Evolutionary conservation across 2,888 invertebrate genomes (phyloP).

Genomic region (Deladenus siricidicola): DNA sequence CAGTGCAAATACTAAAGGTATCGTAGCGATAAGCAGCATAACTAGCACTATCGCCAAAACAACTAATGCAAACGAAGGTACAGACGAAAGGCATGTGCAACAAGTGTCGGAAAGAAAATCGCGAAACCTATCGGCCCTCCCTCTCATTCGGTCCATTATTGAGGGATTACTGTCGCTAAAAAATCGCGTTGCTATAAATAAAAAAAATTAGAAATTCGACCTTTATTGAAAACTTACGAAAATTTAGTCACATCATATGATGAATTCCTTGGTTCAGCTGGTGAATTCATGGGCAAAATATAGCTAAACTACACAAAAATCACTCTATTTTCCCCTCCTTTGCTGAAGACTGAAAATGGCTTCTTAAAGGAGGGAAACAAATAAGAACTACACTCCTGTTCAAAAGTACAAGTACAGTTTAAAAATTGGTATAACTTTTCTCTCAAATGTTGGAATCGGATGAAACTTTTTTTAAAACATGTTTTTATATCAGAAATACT

Average conservation of each 20-base stretch:
- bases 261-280: background rate
- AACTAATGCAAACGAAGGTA: conserved; percentile 31
- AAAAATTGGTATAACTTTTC: too few species aligned
- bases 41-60: conserved; percentile 25
- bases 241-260: background rate
- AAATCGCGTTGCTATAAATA: too few species aligned
- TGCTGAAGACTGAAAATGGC: too few species aligned
- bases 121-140: conserved; percentile 18
- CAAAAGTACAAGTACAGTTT: too few species aligned
- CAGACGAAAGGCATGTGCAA: conserved; percentile 18
- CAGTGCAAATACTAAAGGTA: conserved; percentile 23
- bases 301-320: too few species aligned
- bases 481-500: too few species aligned
- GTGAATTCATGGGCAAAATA: background rate
- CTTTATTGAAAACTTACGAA: background rate
- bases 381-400: too few species aligned
- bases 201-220: background rate
- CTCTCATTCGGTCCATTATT: background rate
- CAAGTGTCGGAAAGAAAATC: conserved; percentile 14
- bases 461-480: too few species aligned
- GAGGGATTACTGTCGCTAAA: background rate
- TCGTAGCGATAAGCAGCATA: conserved; percentile 24
- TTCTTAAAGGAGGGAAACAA: too few species aligned
- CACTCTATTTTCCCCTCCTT: too few species aligned
- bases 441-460: too few species aligned